These are phyloP conservation scores for Subacronicta megacephala DNA, from an alignment of 2,888 invertebrate species.

Conservation along the genomic window DNA sequence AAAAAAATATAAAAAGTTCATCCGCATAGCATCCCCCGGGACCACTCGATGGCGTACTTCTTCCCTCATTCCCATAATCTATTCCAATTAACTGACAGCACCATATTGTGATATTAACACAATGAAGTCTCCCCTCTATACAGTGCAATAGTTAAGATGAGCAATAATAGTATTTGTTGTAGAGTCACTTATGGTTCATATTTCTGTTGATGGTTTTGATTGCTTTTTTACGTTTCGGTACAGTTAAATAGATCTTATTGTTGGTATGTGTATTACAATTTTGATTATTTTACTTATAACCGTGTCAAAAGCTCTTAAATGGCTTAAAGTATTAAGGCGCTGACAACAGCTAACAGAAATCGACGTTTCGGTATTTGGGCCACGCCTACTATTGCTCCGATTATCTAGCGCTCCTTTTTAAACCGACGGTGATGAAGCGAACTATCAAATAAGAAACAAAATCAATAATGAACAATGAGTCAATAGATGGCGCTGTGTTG, in stretches of 20 bases:
- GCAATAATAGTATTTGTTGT: constrained; percentile 53
- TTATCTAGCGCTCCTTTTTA: no score
- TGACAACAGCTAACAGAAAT: no score
- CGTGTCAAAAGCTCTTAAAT: constrained; percentile 37
- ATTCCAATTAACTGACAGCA: constrained; percentile 90
- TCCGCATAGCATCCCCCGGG: constrained; percentile 76
- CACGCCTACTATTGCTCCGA: no score
- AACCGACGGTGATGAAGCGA: no score
- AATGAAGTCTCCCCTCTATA: constrained; percentile 77
- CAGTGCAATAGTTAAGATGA: constrained; percentile 52
- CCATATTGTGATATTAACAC: constrained; percentile 89
- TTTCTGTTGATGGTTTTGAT: constrained; percentile 25
- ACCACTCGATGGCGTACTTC: constrained; percentile 74
- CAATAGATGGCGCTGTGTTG: no score
- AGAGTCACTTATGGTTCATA: constrained; percentile 30
- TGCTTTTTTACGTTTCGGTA: constrained; percentile 63
- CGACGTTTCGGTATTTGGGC: no score
- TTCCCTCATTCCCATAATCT: constrained; percentile 89
- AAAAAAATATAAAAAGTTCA: constrained; percentile 81
- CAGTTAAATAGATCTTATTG: constrained; percentile 75
- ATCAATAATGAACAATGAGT: no score
- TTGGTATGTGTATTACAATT: constrained; percentile 69
- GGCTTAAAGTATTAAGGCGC: constrained; percentile 19
- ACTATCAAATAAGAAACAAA: no score
- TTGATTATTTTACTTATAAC: constrained; percentile 64